These are phyloP conservation scores for Harlomillsia oculata DNA, from an alignment of 1,140 invertebrate genomes.

Conservation along the genomic window DNA sequence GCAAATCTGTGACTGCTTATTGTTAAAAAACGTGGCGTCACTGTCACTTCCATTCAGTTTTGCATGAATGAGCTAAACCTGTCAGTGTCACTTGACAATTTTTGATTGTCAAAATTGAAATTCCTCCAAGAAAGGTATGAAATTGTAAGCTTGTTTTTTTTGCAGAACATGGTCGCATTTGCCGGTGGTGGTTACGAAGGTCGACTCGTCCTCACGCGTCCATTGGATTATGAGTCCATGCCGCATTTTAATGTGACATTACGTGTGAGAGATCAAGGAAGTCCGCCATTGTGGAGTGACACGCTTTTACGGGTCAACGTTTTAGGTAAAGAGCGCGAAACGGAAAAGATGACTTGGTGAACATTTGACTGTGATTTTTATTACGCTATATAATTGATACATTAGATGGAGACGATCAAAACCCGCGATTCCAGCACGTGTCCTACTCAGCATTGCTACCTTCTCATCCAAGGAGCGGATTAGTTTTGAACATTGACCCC, in stretches of 20 bases:
- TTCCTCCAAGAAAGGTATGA: no score
- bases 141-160: no score
- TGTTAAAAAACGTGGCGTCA: no score
- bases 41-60: no score
- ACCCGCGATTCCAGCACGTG: constrained; percentile 31
- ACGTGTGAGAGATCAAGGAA: constrained; percentile 45
- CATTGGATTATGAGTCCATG: constrained; percentile 73
- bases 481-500: constrained; percentile 49
- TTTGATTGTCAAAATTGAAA: no score
- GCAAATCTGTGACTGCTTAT: no score
- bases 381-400: no score
- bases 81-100: no score
- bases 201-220: constrained; percentile 64
- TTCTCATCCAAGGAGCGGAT: constrained; percentile 39
- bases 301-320: constrained; percentile 25
- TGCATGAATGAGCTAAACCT: no score
- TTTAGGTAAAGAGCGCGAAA: not conserved
- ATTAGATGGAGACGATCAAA: constrained; percentile 84
- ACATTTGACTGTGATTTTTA: no score
- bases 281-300: constrained; percentile 32
- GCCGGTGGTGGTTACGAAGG: constrained; percentile 60
- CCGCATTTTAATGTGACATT: constrained; percentile 69
- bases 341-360: constrained; percentile 1
- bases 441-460: constrained; percentile 33
- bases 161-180: constrained; percentile 32